These are phyloP conservation scores for Hydra vulgaris DNA, from an alignment of 30 jellyfish, hydroid and myxozoan species.

Conservation along the genomic window DNA sequence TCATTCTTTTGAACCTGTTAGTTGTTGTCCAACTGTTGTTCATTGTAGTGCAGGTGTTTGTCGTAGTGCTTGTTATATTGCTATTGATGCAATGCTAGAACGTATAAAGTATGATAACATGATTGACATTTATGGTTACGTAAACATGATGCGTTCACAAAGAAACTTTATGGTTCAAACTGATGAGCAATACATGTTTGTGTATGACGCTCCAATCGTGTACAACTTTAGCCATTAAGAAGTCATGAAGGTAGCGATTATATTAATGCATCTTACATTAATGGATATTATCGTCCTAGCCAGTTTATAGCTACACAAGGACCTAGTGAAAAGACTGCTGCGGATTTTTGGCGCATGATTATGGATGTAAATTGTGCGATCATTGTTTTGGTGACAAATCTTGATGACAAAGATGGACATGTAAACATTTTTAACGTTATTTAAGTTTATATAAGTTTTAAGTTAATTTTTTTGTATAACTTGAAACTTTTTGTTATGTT, in stretches of 20 bases:
- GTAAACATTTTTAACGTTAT: neutral
- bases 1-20: conserved; percentile 40
- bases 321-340: conserved; percentile 63
- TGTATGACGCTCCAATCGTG: conserved; percentile 78
- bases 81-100: conserved; percentile 84
- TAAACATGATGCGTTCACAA: conserved; percentile 66
- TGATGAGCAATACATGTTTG: conserved; percentile 77
- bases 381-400: conserved; percentile 67
- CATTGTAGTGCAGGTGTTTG: conserved; percentile 99
- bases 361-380: conserved; percentile 65
- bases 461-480: no score
- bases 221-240: conserved; percentile 48
- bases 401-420: conserved; percentile 10
- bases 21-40: conserved; percentile 76
- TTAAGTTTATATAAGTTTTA: neutral
- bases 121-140: conserved; percentile 78
- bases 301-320: conserved; percentile 87
- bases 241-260: conserved; percentile 72
- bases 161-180: conserved; percentile 82
- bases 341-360: conserved; percentile 93
- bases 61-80: conserved; percentile 77
- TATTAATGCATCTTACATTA: conserved; percentile 72
- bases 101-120: conserved; percentile 42
- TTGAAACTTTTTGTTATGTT: no score
- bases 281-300: conserved; percentile 34